Evolutionary conservation across 2,113 vertebrate species (phyloP).

Genomic region (Semnornis frantzii): DNA sequence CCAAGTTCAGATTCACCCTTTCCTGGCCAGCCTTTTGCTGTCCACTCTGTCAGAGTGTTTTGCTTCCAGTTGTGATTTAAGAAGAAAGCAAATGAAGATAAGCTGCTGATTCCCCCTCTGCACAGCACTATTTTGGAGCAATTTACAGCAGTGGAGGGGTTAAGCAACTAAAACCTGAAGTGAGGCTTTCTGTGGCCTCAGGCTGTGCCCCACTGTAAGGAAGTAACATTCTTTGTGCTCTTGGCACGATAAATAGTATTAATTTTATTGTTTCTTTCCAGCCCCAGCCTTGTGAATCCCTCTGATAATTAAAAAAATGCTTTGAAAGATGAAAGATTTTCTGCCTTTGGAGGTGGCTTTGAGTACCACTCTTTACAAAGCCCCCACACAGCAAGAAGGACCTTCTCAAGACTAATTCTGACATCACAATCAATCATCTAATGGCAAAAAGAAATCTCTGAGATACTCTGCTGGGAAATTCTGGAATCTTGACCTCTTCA

Average conservation of each 20-base stretch:
- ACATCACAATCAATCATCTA: not conserved
- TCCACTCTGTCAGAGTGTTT: not conserved
- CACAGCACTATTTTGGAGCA: not conserved
- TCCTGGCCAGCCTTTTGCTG: not conserved
- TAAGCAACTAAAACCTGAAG: not conserved
- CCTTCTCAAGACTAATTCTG: not conserved
- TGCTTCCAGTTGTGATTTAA: not conserved
- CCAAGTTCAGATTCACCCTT: not conserved
- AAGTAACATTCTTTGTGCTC: not conserved
- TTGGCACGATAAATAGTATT: constrained; percentile 10
- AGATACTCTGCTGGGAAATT: not conserved
- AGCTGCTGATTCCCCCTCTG: not conserved
- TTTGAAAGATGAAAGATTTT: not conserved
- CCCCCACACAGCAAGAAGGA: not conserved
- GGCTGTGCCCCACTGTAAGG: not conserved
- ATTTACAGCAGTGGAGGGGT: not conserved
- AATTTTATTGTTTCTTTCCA: not conserved
- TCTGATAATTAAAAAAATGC: not conserved
- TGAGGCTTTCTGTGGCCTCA: not conserved
- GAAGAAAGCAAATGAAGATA: not conserved
- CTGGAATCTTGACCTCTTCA: not conserved
- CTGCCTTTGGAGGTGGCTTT: not conserved
- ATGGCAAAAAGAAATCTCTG: not conserved
- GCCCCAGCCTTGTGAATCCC: not conserved
- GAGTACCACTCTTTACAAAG: not conserved